Evolutionary conservation across 1,140 invertebrate species (phyloP).

Genomic region (Holcopasites calliopsidis): DNA sequence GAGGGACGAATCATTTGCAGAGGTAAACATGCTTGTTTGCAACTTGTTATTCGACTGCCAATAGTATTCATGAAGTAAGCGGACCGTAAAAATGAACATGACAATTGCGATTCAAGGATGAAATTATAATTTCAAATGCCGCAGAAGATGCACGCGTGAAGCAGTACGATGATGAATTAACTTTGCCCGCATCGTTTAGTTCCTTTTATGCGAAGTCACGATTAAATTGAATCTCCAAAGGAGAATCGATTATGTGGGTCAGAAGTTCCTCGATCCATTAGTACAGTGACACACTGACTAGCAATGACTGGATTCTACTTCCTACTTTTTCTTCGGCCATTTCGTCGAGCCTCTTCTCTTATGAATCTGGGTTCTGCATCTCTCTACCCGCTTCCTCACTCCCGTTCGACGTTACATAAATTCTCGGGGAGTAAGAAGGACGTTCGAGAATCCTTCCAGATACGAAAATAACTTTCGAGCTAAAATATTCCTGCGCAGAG

Average conservation of each 20-base stretch:
- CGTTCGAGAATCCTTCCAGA: neutral
- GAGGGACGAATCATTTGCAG: neutral
- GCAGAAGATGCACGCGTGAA: neutral
- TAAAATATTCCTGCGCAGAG: neutral
- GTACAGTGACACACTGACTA: slow-evolving; percentile 18
- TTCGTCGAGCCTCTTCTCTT: neutral
- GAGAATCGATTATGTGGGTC: slow-evolving; percentile 8
- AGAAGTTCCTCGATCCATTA: slow-evolving; percentile 5
- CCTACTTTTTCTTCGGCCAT: slow-evolving; percentile 2
- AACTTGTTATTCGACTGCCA: neutral
- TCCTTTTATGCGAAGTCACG: neutral
- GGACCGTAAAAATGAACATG: neutral
- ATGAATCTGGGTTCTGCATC: slow-evolving; percentile 15
- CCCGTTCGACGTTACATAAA: neutral
- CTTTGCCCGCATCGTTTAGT: neutral
- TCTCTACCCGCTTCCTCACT: neutral
- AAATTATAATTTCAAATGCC: slow-evolving; percentile 38
- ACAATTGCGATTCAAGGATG: slow-evolving; percentile 11
- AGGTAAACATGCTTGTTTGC: slow-evolving; percentile 11
- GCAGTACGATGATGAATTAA: neutral
- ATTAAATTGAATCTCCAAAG: neutral
- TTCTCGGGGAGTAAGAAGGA: neutral
- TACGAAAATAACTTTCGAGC: neutral
- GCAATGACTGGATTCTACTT: slow-evolving; percentile 19
- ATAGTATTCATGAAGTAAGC: neutral